Conservation (phyloP, 2,888 invertebrate genomes). For the Hypsopygia costalis region DNA sequence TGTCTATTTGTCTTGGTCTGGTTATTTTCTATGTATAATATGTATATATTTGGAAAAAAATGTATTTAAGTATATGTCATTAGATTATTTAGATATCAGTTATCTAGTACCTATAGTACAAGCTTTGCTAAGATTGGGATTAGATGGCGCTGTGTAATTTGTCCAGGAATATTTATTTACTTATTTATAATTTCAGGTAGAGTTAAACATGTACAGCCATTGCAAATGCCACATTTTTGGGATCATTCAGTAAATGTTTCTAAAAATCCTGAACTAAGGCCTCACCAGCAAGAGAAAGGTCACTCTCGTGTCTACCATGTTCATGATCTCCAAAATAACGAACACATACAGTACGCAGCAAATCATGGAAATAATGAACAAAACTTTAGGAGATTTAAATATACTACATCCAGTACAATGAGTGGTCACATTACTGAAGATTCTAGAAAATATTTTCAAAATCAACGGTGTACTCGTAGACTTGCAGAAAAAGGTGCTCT, state of each 20-base stretch:
- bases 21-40: too few species aligned
- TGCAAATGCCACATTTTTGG: constrained; percentile 24
- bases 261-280: constrained; percentile 25
- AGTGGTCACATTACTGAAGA: constrained; percentile 17
- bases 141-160: too few species aligned
- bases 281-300: constrained; percentile 39
- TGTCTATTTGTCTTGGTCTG: too few species aligned
- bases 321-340: constrained; percentile 27
- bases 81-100: too few species aligned
- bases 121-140: too few species aligned
- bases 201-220: too few species aligned
- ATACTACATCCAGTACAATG: too few species aligned
- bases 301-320: constrained; percentile 51
- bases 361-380: constrained; percentile 24
- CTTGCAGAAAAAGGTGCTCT: constrained; percentile 14
- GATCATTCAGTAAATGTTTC: constrained; percentile 30
- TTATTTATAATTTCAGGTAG: too few species aligned
- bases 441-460: constrained; percentile 28
- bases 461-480: constrained; percentile 41
- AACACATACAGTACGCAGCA: constrained; percentile 16
- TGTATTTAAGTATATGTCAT: too few species aligned
- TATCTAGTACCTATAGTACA: too few species aligned
- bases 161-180: too few species aligned
- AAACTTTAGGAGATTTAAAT: constrained; percentile 36
- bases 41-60: too few species aligned